A percentile compares a stretch with the other conserved stretches of the same genome.
Conservation (phyloP, 2,113 vertebrate species). For the Eurystomus gularis region DNA sequence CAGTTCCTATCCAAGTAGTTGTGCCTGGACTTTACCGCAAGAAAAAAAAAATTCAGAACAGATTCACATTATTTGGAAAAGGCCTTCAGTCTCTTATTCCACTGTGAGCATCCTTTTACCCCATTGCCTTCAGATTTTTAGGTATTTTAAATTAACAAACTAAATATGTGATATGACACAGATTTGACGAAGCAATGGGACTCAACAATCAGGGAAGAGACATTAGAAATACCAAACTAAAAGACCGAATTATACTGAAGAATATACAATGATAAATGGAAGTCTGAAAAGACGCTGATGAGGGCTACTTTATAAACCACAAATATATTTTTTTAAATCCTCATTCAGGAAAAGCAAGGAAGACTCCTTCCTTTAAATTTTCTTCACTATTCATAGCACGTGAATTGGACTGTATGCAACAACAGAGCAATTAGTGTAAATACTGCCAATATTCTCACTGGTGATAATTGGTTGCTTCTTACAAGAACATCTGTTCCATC, state of each 20-base stretch:
- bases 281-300: neutral
- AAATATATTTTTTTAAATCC: neutral
- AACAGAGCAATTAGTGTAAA: slow-evolving; percentile 58
- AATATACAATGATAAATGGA: neutral
- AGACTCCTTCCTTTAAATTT: neutral
- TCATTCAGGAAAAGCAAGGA: neutral
- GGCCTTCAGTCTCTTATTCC: neutral
- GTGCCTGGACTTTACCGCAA: neutral
- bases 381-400: neutral
- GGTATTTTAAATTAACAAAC: neutral
- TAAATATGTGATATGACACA: neutral
- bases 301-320: neutral
- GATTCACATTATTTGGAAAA: neutral
- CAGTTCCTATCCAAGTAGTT: neutral
- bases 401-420: neutral
- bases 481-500: slow-evolving; percentile 63
- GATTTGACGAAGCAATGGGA: neutral
- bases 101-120: neutral
- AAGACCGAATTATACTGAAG: neutral
- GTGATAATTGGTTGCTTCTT: slow-evolving; percentile 60
- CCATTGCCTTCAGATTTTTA: neutral
- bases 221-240: neutral
- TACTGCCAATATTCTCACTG: slow-evolving; percentile 37
- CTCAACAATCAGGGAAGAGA: neutral
- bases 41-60: neutral